These are phyloP conservation scores for Cactoblastis cactorum DNA, from an alignment of 2,888 invertebrate genomes.

Conservation along the genomic window DNA sequence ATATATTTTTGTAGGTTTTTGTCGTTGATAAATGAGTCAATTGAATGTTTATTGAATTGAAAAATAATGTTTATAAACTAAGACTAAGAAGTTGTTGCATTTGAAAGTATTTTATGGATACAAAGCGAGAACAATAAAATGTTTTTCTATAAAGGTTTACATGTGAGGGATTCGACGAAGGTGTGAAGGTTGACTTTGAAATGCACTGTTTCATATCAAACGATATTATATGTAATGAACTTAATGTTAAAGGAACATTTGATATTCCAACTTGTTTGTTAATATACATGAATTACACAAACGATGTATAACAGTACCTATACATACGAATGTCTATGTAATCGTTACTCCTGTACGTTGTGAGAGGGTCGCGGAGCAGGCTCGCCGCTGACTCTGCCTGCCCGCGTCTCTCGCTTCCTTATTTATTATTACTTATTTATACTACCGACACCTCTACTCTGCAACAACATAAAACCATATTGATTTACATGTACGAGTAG, in stretches of 20 bases:
- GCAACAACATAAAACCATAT: slow-evolving; percentile 68
- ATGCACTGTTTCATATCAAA: slow-evolving; percentile 73
- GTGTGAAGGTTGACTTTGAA: slow-evolving; percentile 60
- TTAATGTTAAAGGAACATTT: slow-evolving; percentile 57
- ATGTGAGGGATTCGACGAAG: slow-evolving; percentile 62
- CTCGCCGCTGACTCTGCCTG: slow-evolving; percentile 14
- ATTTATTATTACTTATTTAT: slow-evolving; percentile 40
- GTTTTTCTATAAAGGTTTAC: slow-evolving; percentile 77
- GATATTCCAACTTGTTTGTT: slow-evolving; percentile 72
- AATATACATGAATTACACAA: slow-evolving; percentile 49
- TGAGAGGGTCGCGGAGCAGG: slow-evolving; percentile 31
- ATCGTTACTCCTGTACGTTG: slow-evolving; percentile 48
- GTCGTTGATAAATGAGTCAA: slow-evolving; percentile 78
- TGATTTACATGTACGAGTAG: slow-evolving; percentile 65
- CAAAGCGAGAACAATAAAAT: slow-evolving; percentile 77
- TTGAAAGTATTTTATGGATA: slow-evolving; percentile 78
- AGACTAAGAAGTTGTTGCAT: slow-evolving; percentile 79
- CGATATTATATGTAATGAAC: slow-evolving; percentile 54
- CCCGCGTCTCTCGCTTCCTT: slow-evolving; percentile 20
- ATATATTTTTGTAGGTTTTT: slow-evolving; percentile 78
- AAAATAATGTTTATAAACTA: slow-evolving; percentile 74
- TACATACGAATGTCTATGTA: slow-evolving; percentile 32
- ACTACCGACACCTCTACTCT: slow-evolving; percentile 29
- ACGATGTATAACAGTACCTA: slow-evolving; percentile 31
- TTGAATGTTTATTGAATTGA: slow-evolving; percentile 77